Evolutionary conservation across 1,140 invertebrate species (phyloP), one percentile per base, ranked within the genome.

Genomic region (Cotesia glomerata): DNA sequence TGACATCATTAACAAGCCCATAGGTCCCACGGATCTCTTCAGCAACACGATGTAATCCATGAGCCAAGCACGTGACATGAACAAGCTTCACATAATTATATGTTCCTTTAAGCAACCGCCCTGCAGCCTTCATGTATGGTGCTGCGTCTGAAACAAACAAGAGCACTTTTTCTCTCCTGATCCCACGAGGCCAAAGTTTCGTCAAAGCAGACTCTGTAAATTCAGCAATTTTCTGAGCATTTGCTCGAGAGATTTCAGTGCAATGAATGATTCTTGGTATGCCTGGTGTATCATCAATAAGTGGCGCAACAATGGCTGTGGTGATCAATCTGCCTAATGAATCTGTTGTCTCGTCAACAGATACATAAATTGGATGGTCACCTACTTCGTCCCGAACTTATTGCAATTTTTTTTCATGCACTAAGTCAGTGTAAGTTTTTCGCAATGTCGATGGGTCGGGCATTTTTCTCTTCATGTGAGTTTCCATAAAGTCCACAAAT

Each of bases 31-130:
- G 66, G 11, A 86, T 69, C 35, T 77, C 72, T 80, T 86, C 82
- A 32, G 79, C 80, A 64, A 86, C 61, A 69, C 76, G 34, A 74
- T 87, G 77, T 59, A 84, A 35, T 72, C 72, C 80, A 73, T 86
- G 82, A 54, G 80, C 82, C 13, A 86, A 69, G 71, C 82, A 87
- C 5, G 80, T 85, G 0, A 84, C 68, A 59, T 82, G 76, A 39
- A 80, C 36, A 49, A 81, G 66, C 49, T 78, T 14, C 8, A 73
- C 16, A 72, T 71, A 62, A 76, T 82, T 32, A 8, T 11, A 49
- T 75, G 71, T 68, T 75, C 49, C 76, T 77, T 67, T 72, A 75
- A 81, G 69, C 66, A 67, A 71, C 64, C 77, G 32, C 39, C 70
- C 78, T 61, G 78, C 76, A 76, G 77, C 80, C n/a, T 74, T 71